Evolutionary conservation across 2,797 vertebrate species (phyloP).

Genomic region (Rhincodon typus): DNA sequence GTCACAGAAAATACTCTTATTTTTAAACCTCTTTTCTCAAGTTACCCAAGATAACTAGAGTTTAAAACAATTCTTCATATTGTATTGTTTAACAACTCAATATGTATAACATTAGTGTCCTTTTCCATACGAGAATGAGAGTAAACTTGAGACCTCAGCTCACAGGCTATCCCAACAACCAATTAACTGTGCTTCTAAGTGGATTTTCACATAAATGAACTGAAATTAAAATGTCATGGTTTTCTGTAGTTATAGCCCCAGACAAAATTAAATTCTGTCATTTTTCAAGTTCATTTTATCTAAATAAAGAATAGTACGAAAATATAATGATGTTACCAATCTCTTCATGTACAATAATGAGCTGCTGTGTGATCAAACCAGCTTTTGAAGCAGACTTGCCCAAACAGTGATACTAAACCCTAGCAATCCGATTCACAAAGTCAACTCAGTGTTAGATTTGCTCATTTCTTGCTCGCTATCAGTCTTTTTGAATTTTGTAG

Average conservation of each 20-base stretch:
- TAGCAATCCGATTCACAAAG: not conserved
- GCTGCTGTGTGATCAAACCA: not conserved
- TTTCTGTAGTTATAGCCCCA: not conserved
- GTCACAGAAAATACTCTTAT: not conserved
- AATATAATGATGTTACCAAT: not conserved
- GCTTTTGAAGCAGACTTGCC: not conserved
- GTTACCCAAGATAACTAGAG: not conserved
- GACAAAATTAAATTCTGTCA: not conserved
- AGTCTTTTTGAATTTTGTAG: not conserved
- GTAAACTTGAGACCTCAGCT: not conserved
- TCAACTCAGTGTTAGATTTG: not conserved
- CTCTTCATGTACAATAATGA: not conserved
- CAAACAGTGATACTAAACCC: not conserved
- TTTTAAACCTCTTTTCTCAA: not conserved
- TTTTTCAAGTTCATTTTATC: not conserved
- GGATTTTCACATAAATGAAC: not conserved
- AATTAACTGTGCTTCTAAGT: not conserved
- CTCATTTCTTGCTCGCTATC: not conserved
- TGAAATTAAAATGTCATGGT: not conserved
- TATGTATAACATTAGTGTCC: not conserved
- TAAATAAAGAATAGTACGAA: not conserved
- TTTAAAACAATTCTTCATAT: not conserved
- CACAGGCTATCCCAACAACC: not conserved
- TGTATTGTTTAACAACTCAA: not conserved
- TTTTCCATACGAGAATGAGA: not conserved